Conservation (phyloP, 2,797 vertebrate genomes). For the Podargus strigoides region DNA sequence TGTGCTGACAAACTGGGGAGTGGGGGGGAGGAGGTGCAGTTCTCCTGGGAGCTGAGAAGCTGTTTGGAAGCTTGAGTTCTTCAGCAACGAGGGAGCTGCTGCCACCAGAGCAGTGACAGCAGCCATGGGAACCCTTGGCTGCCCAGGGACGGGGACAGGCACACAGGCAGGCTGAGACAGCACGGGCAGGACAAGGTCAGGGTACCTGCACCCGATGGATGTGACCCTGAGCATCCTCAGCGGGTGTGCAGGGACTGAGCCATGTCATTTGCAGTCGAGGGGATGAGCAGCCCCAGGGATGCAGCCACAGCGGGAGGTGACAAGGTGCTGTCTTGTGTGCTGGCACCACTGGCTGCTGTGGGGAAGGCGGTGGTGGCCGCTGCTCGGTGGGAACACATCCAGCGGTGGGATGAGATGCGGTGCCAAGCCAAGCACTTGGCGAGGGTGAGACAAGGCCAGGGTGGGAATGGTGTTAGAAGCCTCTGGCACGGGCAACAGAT, state of each 20-base stretch:
- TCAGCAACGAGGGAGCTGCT: no score
- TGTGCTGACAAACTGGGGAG: no score
- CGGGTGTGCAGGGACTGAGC: accelerated
- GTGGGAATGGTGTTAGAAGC: neutral
- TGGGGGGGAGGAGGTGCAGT: no score
- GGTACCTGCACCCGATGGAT: no score
- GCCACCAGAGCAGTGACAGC: no score
- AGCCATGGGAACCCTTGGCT: no score
- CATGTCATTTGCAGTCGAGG: accelerated
- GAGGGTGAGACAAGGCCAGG: no score
- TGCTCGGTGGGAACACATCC: accelerated
- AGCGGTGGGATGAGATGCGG: neutral
- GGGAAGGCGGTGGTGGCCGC: neutral
- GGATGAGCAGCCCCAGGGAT: neutral
- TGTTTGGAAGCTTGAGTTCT: no score
- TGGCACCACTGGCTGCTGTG: neutral
- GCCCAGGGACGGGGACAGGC: no score
- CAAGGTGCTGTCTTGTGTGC: neutral
- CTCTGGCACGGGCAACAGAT: neutral
- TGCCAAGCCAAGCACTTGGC: neutral
- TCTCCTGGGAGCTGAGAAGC: no score
- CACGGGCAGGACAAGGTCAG: no score
- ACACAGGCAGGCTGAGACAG: no score
- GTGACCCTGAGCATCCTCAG: neutral
- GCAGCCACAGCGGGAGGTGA: neutral